Evolutionary conservation across 2,113 vertebrate genomes (phyloP), one percentile per base, ranked within the genome.

Genomic region (Danio rerio): DNA sequence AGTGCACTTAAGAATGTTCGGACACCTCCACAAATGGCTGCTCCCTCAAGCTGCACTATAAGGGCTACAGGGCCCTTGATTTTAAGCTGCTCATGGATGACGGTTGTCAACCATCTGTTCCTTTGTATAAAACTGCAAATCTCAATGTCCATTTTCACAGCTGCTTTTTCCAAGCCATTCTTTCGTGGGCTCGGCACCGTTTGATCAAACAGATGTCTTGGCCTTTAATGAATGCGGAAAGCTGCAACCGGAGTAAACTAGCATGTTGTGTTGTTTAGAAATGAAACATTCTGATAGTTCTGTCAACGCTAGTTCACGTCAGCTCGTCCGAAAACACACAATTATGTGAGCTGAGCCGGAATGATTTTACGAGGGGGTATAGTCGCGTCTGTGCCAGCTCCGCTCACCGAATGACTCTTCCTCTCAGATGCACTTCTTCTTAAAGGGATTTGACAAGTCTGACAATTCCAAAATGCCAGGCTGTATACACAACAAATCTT

Each of bases 271-370:
- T 31, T 2, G 31, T 31, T 31, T 31, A 31, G 31, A 31, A 31
- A 31, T 18, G 15, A 63, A 42, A 81, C 12, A 21, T 16, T 31
- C 15, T 43, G 58, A 49, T 31, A 61, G 55, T 53, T 6, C 15
- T 73, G 56, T 15, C 49, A 53, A 11, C 40, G 5, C 31, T 53
- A 16, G 7, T 65, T 74, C 40, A 74, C 31, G 16, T 74, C 58
- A 43, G 49, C 53, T 9, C 10, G 15, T 65, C 45, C 15, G 21
- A 20, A 81, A 72, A 81, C 31, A 74, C 7, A 13, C 59, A 81
- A 71, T 43, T 55, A 74, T 65, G 80, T 72, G 45, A 73, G 80
- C 58, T 65, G 70, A 65, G 80, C 52, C 55, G 80, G 11, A 55
- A 74, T 61, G 10, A 45, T 20, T 63, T 45, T 52, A 21, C 1